These are phyloP conservation scores for Macaca nemestrina DNA, from an alignment of 2,113 vertebrate genomes.

Conservation along the genomic window DNA sequence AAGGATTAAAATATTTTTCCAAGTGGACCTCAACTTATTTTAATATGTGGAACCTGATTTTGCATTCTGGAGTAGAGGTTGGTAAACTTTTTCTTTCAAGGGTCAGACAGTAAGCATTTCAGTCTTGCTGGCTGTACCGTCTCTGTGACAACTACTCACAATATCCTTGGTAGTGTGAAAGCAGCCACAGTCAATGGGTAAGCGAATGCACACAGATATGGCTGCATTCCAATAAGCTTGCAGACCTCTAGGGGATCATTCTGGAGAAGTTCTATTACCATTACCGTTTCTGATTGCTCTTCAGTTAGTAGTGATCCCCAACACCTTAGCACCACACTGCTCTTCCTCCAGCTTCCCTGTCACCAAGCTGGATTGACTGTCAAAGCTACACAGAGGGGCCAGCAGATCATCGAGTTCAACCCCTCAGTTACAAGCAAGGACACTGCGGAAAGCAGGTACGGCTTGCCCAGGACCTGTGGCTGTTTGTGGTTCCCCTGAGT, in stretches of 20 bases:
- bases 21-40: neutral
- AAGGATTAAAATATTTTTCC: neutral
- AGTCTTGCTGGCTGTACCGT: neutral
- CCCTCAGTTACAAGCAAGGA: neutral
- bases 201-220: accelerated
- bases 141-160: no score
- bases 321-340: neutral
- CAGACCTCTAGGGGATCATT: neutral
- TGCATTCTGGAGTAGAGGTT: neutral
- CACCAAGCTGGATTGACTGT: neutral
- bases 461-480: neutral
- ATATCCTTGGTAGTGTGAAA: no score
- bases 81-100: neutral
- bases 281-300: neutral
- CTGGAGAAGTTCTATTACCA: neutral
- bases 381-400: neutral
- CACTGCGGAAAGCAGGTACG: neutral
- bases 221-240: neutral
- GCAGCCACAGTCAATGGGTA: accelerated
- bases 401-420: accelerated
- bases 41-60: neutral
- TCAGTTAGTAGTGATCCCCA: neutral
- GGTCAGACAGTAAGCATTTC: neutral
- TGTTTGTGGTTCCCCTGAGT: neutral
- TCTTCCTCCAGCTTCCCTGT: neutral